A percentile compares a stretch with the other conserved stretches of the same genome.
phyloP scores from a whole-genome alignment of 2,113 vertebrate species.

The Triplophysa dalaica region DNA sequence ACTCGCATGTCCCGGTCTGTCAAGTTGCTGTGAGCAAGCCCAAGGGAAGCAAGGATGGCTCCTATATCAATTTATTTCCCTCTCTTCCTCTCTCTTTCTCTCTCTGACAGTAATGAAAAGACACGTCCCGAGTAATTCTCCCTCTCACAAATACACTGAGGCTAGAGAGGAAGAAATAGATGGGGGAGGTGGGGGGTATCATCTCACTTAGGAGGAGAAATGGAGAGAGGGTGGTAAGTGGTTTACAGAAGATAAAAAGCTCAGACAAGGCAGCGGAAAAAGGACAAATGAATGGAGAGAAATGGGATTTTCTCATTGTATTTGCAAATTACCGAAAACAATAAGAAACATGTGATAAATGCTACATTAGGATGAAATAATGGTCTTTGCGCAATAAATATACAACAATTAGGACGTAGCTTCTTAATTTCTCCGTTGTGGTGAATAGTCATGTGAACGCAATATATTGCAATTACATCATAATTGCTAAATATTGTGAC shows the following conservation, averaged over 20 bases:
- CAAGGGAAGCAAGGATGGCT: conserved; percentile 57
- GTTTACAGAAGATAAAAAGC: conserved; percentile 39
- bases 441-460: no score
- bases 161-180: conserved; percentile 18
- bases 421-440: no score
- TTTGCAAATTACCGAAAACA: conserved; percentile 6
- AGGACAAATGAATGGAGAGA: conserved; percentile 33
- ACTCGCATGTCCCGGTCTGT: conserved; percentile 28
- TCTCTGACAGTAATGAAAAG: conserved; percentile 66
- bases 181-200: conserved; percentile 11
- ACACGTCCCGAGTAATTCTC: conserved; percentile 56
- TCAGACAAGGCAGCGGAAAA: conserved; percentile 22
- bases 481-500: no score
- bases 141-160: conserved; percentile 34
- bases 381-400: not conserved
- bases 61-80: conserved; percentile 64
- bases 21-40: conserved; percentile 52
- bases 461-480: no score
- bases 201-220: conserved; percentile 40
- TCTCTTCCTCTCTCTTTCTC: conserved; percentile 20
- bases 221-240: conserved; percentile 18
- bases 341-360: conserved; percentile 1
- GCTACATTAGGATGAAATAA: not conserved
- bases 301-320: conserved; percentile 28
- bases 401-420: not conserved